Conservation (phyloP, 2,888 invertebrate genomes). For the Microchrysa polita region DNA sequence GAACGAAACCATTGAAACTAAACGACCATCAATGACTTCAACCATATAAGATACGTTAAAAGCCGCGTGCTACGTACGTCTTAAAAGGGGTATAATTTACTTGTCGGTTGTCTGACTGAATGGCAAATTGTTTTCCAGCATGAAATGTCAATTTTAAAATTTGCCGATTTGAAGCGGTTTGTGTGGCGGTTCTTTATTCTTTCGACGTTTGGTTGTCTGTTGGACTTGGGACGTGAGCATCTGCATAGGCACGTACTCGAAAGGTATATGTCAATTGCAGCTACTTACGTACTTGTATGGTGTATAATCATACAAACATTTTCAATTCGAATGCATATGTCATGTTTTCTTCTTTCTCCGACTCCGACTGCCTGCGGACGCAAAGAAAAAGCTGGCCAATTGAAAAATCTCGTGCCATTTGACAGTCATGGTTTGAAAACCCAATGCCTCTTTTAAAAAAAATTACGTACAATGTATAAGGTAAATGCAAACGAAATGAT, state of each 20-base stretch:
- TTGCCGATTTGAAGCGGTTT: slow-evolving; percentile 34
- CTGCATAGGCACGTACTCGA: too few relatives aligned
- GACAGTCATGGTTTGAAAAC: slow-evolving; percentile 20
- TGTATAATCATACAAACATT: too few relatives aligned
- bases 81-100: slow-evolving; percentile 17
- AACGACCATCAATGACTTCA: background rate
- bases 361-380: too few relatives aligned
- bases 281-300: too few relatives aligned
- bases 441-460: too few relatives aligned
- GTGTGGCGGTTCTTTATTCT: background rate
- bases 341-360: too few relatives aligned
- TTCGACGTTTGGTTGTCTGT: too few relatives aligned
- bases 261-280: too few relatives aligned
- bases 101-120: slow-evolving; percentile 1
- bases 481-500: background rate
- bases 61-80: background rate
- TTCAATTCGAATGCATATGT: too few relatives aligned
- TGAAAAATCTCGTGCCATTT: slow-evolving; percentile 39
- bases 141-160: slow-evolving; percentile 61
- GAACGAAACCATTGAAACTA: background rate
- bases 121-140: slow-evolving; percentile 63
- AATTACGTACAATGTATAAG: too few relatives aligned
- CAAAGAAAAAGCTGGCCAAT: slow-evolving; percentile 4
- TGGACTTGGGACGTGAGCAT: too few relatives aligned
- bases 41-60: background rate